A percentile compares a stretch with the other conserved stretches of the same genome.
Evolutionary conservation across 2,113 vertebrate species (phyloP).

Genomic region (Salvator merianae): DNA sequence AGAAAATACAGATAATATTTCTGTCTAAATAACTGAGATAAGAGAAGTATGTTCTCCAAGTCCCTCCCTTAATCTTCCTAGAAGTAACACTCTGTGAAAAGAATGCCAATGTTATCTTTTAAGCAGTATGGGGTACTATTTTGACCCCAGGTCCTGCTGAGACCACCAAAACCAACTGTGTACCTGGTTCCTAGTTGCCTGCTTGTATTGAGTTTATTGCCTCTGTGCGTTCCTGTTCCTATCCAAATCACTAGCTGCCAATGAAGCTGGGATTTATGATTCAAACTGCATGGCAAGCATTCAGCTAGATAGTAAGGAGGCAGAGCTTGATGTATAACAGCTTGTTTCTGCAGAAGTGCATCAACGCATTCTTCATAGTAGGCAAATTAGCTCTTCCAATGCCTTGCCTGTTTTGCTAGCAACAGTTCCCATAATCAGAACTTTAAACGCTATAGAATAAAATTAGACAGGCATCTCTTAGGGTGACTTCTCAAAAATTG

Average conservation of each 20-base stretch:
- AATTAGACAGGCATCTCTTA: not conserved
- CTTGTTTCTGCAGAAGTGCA: not conserved
- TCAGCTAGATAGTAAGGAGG: not conserved
- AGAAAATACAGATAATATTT: not conserved
- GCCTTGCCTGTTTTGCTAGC: not conserved
- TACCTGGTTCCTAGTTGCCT: not conserved
- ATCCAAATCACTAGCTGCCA: not conserved
- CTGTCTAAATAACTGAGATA: not conserved
- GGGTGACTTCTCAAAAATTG: slow-evolving; percentile 30
- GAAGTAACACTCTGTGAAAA: not conserved
- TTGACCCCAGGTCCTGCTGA: not conserved
- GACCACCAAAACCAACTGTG: not conserved
- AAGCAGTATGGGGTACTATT: not conserved
- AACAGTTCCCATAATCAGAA: not conserved
- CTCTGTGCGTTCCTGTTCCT: not conserved
- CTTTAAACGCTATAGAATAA: not conserved
- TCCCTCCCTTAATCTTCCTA: no score
- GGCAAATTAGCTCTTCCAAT: not conserved
- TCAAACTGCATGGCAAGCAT: no score
- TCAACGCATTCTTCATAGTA: not conserved
- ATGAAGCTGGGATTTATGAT: not conserved
- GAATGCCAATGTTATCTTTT: not conserved
- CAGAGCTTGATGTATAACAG: not conserved
- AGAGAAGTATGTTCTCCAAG: not conserved
- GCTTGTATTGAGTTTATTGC: not conserved